These are phyloP conservation scores for Drosophila kanapiae DNA, from an alignment of 1,140 invertebrate species.

Conservation along the genomic window DNA sequence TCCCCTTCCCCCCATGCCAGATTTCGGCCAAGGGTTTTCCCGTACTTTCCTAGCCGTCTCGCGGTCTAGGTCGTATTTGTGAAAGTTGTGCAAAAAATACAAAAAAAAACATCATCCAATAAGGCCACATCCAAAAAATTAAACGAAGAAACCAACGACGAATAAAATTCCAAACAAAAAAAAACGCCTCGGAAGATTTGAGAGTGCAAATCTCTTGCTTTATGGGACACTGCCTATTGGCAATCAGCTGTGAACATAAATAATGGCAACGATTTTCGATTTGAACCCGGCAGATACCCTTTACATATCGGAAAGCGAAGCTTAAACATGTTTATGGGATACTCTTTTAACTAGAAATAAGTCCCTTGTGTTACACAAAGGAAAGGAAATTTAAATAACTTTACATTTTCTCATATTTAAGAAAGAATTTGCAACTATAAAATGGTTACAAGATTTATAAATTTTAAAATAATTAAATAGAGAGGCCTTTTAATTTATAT, in stretches of 20 bases:
- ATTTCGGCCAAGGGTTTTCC: constrained; percentile 70
- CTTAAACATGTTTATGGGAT: neutral
- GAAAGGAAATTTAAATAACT: neutral
- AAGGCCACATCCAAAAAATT: constrained; percentile 27
- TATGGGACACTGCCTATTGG: constrained; percentile 48
- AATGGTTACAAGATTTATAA: too few relatives aligned
- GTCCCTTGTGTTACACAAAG: rapidly evolving
- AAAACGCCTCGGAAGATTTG: constrained; percentile 41
- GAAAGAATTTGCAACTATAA: too few relatives aligned
- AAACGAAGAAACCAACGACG: constrained; percentile 20
- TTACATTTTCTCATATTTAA: neutral
- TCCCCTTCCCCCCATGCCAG: constrained; percentile 12
- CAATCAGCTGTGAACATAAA: constrained; percentile 51
- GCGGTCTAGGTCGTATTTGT: constrained; percentile 57
- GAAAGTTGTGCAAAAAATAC: constrained; percentile 71
- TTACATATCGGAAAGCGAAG: neutral
- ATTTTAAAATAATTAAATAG: too few relatives aligned
- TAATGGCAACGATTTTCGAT: neutral
- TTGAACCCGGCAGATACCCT: constrained; percentile 13
- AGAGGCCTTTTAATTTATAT: too few relatives aligned
- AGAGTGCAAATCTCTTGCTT: constrained; percentile 50
- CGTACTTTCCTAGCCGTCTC: constrained; percentile 61
- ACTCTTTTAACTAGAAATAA: too few relatives aligned
- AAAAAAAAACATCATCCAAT: constrained; percentile 4
- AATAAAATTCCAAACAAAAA: constrained; percentile 49